Evolutionary conservation across 2,113 vertebrate genomes (phyloP), one percentile per base, ranked within the genome.

Genomic region (Daboia siamensis): DNA sequence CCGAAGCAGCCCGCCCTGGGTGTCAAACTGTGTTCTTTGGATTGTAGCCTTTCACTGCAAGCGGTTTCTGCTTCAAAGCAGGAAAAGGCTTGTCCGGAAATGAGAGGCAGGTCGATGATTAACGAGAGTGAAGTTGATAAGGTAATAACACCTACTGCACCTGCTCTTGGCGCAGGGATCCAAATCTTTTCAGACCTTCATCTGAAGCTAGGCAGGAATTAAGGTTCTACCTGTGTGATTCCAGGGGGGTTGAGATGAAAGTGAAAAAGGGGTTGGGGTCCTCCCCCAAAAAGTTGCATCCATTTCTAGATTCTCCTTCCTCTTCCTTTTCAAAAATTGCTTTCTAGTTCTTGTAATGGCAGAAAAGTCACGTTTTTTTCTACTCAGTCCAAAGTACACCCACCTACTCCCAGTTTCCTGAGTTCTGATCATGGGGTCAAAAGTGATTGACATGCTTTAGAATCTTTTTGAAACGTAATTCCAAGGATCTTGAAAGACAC

Each of bases 91-190:
- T 89, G 20, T 80, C 10, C 33, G 48, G 4, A 0, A 59, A 9
- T 0, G 12, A 74, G 0, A 0, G 61, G 20, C 0, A 0, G 87
- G 96, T 92, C 89, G 93, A 96, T 96, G 52, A 96, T 96, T 96
- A 95, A 95, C 90, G 0, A 0, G 0, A n/a, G 89, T 88, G 92
- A 93, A 0, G 89, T 91, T 92, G 52, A 26, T 86, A 91, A 90
- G 86, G 93, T 61, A 93, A 44, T 0, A 51, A 2, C 48, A 0
- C 3, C 0, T 0, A 52, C 33, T 44, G 51, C 52, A 54, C 86
- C 86, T 80, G 17, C 39, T 26, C 20, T 13, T 48, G 54, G 29
- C 5, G 7, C 87, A 59, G 24, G 86, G 24, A 29, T 8, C 6
- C 33, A 88, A 39, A 51, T 7, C 17, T 44, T 44, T 10, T 55